Percentiles rank a stretch among this genome's conserved stretches.
Conservation (phyloP, 2,797 vertebrate genomes). For the Halcyon badia region DNA sequence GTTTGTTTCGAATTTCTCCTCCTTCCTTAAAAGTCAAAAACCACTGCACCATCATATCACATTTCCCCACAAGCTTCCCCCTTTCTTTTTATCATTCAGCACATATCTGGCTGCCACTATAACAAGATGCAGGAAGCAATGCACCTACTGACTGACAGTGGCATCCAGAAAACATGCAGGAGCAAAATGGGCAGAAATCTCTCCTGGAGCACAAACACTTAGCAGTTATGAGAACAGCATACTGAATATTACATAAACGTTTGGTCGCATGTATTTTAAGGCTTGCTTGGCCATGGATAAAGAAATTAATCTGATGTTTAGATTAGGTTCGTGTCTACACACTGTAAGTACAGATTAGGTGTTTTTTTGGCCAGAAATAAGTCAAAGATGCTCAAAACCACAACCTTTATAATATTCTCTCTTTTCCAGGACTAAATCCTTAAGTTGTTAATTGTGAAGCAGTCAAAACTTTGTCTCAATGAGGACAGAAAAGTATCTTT, state of each 20-base stretch:
- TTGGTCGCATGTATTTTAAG: conserved; percentile 13
- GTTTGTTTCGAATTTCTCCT: background rate
- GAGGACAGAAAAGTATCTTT: background rate
- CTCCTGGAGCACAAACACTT: conserved; percentile 27
- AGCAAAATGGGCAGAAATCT: conserved; percentile 42
- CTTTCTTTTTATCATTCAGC: background rate
- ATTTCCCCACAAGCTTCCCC: background rate
- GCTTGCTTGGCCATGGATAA: conserved; percentile 28
- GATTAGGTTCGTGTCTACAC: conserved; percentile 38
- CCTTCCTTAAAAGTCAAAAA: background rate
- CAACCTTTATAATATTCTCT: background rate
- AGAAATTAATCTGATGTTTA: conserved; percentile 41
- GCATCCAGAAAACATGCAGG: background rate
- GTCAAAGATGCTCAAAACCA: background rate
- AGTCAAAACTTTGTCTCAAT: background rate
- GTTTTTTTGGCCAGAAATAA: conserved; percentile 7
- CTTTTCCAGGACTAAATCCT: background rate
- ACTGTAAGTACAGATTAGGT: background rate
- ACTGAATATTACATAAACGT: background rate
- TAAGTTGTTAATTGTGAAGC: background rate
- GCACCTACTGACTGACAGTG: background rate
- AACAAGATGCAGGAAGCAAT: background rate
- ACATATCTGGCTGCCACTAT: background rate
- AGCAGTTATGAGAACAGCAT: background rate
- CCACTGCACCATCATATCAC: background rate